These are phyloP conservation scores for Metellina segmentata DNA, from an alignment of 2,888 invertebrate genomes.

Conservation along the genomic window DNA sequence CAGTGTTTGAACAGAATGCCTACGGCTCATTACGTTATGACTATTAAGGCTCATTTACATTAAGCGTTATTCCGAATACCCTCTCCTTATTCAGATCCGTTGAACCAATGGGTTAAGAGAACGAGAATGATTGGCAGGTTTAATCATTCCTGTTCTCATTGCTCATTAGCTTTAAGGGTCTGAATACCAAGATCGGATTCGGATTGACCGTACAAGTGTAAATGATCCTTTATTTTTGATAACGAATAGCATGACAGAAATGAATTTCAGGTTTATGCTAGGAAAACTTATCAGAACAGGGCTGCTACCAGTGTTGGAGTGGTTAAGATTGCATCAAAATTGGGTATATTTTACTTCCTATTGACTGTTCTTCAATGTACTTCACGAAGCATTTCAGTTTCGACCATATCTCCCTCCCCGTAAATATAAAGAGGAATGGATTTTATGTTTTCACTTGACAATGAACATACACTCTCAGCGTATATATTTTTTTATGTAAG, in stretches of 20 bases:
- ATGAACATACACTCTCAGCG: slow-evolving; percentile 58
- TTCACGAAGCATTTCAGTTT: background rate
- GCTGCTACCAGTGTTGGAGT: background rate
- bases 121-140: too few species aligned
- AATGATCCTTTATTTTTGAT: too few species aligned
- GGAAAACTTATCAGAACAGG: background rate
- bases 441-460: slow-evolving; percentile 64
- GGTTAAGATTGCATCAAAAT: background rate
- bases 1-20: too few species aligned
- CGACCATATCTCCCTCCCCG: background rate
- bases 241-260: background rate
- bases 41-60: too few species aligned
- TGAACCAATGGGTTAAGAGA: too few species aligned
- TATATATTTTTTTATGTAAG: slow-evolving; percentile 11
- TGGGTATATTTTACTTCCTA: background rate
- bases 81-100: too few species aligned
- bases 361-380: background rate
- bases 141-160: too few species aligned
- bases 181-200: too few species aligned
- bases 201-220: too few species aligned
- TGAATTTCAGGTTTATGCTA: background rate
- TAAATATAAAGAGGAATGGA: slow-evolving; percentile 32
- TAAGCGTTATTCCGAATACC: too few species aligned
- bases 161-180: too few species aligned
- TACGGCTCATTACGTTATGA: too few species aligned